Evolutionary conservation across 2,888 invertebrate genomes (phyloP).

Genomic region (Drosophila infuscata): DNA sequence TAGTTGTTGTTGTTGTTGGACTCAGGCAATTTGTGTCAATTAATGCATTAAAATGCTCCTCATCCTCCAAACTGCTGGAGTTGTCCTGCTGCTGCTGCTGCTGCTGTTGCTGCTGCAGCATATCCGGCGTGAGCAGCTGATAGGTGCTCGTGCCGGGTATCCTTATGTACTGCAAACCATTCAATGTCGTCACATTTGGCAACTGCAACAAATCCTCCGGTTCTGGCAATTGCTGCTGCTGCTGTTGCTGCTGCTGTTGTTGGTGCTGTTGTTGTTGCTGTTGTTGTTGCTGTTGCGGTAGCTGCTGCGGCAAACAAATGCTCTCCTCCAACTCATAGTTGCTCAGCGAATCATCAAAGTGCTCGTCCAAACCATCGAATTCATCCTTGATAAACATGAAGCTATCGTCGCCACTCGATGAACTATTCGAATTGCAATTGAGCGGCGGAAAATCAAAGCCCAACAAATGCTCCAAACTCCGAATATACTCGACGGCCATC

Average conservation of each 20-base stretch:
- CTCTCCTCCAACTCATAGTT: slow-evolving; percentile 81
- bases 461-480: slow-evolving; percentile 91
- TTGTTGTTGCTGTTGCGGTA: neutral
- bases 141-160: slow-evolving; percentile 88
- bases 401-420: slow-evolving; percentile 81
- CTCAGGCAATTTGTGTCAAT: slow-evolving; percentile 85
- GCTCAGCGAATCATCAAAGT: slow-evolving; percentile 79
- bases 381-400: slow-evolving; percentile 83
- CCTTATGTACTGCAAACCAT: slow-evolving; percentile 87
- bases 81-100: slow-evolving; percentile 35
- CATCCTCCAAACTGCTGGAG: slow-evolving; percentile 85
- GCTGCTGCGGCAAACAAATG: slow-evolving; percentile 23
- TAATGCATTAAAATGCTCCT: slow-evolving; percentile 87
- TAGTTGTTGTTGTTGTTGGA: slow-evolving; percentile 68
- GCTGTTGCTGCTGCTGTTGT: neutral
- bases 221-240: slow-evolving; percentile 6
- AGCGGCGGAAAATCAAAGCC: slow-evolving; percentile 87
- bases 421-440: slow-evolving; percentile 54
- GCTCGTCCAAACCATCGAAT: slow-evolving; percentile 78
- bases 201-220: slow-evolving; percentile 67
- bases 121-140: slow-evolving; percentile 87
- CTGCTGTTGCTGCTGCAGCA: slow-evolving; percentile 82
- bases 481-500: slow-evolving; percentile 96
- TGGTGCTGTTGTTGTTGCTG: slow-evolving; percentile 5
- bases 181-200: slow-evolving; percentile 85